These are phyloP conservation scores for Daktulosphaira vitifoliae DNA, from an alignment of 1,140 invertebrate genomes.

Conservation along the genomic window DNA sequence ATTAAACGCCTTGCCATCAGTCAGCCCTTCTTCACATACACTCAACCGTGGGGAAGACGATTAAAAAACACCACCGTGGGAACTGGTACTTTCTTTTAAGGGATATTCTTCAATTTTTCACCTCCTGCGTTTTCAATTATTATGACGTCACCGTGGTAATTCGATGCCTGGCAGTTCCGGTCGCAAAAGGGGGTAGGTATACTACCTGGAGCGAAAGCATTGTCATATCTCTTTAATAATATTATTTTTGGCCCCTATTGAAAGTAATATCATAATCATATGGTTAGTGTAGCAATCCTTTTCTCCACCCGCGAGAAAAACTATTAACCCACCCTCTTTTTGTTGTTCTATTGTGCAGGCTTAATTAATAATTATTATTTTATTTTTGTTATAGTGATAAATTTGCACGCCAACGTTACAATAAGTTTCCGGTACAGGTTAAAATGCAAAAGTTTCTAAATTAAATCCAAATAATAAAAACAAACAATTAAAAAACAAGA, in stretches of 20 bases:
- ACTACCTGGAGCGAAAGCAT: too few relatives aligned
- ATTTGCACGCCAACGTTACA: neutral
- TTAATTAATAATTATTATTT: slow-evolving; percentile 16
- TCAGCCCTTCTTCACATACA: neutral
- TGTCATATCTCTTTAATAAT: neutral
- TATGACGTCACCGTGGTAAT: slow-evolving; percentile 11
- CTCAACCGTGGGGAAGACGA: neutral
- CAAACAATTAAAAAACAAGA: too few relatives aligned
- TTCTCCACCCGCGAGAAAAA: neutral
- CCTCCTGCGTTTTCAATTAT: neutral
- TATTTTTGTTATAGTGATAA: slow-evolving; percentile 14
- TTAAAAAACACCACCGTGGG: slow-evolving; percentile 20
- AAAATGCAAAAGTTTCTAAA: slow-evolving; percentile 1
- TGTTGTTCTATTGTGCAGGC: slow-evolving; percentile 4
- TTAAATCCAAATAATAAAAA: too few relatives aligned
- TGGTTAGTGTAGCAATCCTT: slow-evolving; percentile 23
- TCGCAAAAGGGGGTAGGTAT: neutral
- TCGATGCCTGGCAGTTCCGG: slow-evolving; percentile 19
- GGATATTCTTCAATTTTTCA: neutral
- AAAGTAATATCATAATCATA: slow-evolving; percentile 5
- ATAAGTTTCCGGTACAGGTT: neutral
- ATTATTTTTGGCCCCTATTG: neutral
- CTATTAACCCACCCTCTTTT: neutral
- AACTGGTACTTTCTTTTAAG: neutral
- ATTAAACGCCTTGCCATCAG: slow-evolving; percentile 6